Evolutionary conservation across 2,888 invertebrate genomes (phyloP).

Genomic region (Spicauda simplicius): DNA sequence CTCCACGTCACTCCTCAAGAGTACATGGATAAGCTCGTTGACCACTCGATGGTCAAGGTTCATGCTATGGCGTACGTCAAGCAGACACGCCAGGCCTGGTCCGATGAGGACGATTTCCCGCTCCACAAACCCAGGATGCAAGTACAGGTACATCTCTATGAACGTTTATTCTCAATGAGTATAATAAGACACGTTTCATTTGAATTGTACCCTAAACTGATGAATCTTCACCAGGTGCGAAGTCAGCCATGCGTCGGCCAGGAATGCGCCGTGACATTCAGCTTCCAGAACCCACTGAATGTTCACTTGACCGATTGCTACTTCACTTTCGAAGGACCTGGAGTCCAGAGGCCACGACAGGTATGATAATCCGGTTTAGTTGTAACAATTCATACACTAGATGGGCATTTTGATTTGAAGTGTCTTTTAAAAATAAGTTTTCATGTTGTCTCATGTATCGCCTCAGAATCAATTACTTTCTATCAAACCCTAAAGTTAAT

Average conservation of each 20-base stretch:
- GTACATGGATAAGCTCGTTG: slow-evolving; percentile 88
- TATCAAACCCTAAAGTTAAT: too few species aligned
- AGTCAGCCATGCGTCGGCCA: slow-evolving; percentile 81
- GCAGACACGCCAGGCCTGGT: slow-evolving; percentile 90
- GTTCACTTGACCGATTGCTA: slow-evolving; percentile 87
- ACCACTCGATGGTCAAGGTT: slow-evolving; percentile 89
- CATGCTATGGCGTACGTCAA: slow-evolving; percentile 89
- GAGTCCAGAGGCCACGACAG: slow-evolving; percentile 86
- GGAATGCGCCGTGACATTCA: slow-evolving; percentile 82
- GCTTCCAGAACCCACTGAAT: slow-evolving; percentile 88
- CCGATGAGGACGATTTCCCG: slow-evolving; percentile 89
- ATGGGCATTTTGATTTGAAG: too few species aligned
- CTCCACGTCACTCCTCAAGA: slow-evolving; percentile 87
- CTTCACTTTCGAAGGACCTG: slow-evolving; percentile 89
- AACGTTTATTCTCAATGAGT: background rate
- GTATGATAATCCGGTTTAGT: slow-evolving; percentile 49
- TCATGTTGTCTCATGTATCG: too few species aligned
- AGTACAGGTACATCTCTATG: slow-evolving; percentile 78
- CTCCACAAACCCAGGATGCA: slow-evolving; percentile 88
- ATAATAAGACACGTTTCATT: too few species aligned
- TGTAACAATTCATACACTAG: background rate
- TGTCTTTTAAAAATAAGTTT: too few species aligned
- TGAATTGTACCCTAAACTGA: background rate
- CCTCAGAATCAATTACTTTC: too few species aligned
- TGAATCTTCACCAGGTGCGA: slow-evolving; percentile 61